Evolutionary conservation across 2,797 vertebrate genomes (phyloP), one percentile per base, ranked within the genome.

Genomic region (Sylvia borin): DNA sequence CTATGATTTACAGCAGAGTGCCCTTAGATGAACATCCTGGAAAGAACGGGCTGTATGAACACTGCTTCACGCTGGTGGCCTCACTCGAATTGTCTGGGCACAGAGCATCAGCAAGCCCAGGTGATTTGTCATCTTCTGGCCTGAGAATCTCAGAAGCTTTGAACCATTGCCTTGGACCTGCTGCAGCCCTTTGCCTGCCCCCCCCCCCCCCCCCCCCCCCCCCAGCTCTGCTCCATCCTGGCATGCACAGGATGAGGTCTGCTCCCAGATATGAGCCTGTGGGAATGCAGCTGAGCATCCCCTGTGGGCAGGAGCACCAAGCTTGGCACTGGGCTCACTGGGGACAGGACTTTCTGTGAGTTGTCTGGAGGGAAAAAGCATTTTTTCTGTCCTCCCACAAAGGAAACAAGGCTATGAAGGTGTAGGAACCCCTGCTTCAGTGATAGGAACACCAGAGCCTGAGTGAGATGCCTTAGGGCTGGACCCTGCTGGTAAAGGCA

Each of bases 291-390:
- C 32, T 55, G 54, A 71, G 73, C 40, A 54, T 5, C 11, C 11
- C 7, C 11, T 7, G 24, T 4, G 2, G 10, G 26, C 31, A 1
- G 4, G 34, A 54, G 58, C 60, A 36, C 16, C 0, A 2, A 77
- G 45, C 29, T 14, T 5, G 2, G 22, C 3, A 0, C 4, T 55
- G 34, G 40, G 42, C 34, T 78, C 50, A 3, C n/a, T 3, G 34
- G 27, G 32, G 38, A 58, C 2, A 2, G 29, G 34, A 16, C 6
- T 43, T 54, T 13, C 36, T 16, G 10, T 18, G 13, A 62, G 21
- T 31, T 3, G 0, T 8, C 32, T 31, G 26, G 20, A 72, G 26
- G 51, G 78, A 76, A 38, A 43, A 75, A 89, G 16, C 4, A 0
- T 24, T 66, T 31, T 32, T 2, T 16, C 10, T 10, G 27, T 48